Evolutionary conservation across 2,797 vertebrate species (phyloP), one percentile per base, ranked within the genome.

Genomic region (Acipenser transmontanus): DNA sequence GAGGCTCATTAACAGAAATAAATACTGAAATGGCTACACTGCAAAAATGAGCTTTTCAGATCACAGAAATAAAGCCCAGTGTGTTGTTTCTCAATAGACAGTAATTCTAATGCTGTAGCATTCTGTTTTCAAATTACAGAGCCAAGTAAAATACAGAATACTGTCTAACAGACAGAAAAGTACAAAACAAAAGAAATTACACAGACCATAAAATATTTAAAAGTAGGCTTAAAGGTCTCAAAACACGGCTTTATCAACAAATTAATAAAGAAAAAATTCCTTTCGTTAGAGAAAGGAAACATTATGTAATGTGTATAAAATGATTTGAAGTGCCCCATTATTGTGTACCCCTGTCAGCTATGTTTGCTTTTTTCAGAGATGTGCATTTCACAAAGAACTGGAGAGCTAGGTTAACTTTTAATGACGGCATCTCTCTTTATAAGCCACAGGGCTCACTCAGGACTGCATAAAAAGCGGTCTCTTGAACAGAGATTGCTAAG

Each of bases 21-120:
- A 98, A 98, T 99, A 98, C 93, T 94, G 93, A 92, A 90, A 89
- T 88, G 91, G 91, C 93, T 91, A 92, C 89, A 91, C 80, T 85
- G 91, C 86, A 83, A 89, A 82, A 80, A 75, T 84, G 78, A 87
- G 80, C 78, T 79, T 80, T 82, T 76, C 74, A 69, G 84, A 84
- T 87, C 85, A 84, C 73, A 82, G 85, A 83, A 86, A 77, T 86
- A 85, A 85, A 79, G 81, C 87, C 34, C 78, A 34, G 71, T 77
- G 76, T 86, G 0, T 34, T 82, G 86, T 77, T 61, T 66, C 64
- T 47, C 63, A 84, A 83, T 79, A 84, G 84, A 88, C 82, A 86
- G 87, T 81, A 82, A 84, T 76, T 80, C 79, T 68, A 81, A 84
- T 69, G 81, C 77, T 82, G 87, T 81, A 88, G 80, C 79, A 86